phyloP scores from a whole-genome alignment of 2,888 invertebrate species.

The Poecilobothrus nobilitatus region DNA sequence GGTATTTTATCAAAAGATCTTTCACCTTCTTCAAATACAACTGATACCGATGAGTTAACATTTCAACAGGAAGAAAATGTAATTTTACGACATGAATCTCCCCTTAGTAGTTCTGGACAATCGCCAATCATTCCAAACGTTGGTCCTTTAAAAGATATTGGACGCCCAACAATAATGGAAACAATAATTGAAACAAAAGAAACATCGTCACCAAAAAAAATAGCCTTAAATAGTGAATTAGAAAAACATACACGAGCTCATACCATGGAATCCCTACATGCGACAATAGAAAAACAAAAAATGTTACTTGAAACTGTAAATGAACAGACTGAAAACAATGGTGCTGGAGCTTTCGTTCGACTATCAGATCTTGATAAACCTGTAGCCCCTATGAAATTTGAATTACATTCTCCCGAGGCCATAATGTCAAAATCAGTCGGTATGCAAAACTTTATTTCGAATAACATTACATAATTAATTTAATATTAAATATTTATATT shows the following conservation, averaged over 20 bases:
- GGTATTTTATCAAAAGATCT: constrained; percentile 42
- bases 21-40: constrained; percentile 39
- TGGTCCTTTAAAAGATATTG: constrained; percentile 29
- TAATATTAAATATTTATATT: too few species aligned
- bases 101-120: constrained; percentile 13
- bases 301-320: constrained; percentile 42
- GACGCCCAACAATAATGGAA: constrained; percentile 40
- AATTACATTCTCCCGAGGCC: constrained; percentile 41
- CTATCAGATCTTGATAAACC: constrained; percentile 71
- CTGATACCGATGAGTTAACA: constrained; percentile 43
- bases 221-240: constrained; percentile 20
- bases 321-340: constrained; percentile 34
- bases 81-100: background rate
- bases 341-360: constrained; percentile 52
- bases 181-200: constrained; percentile 44
- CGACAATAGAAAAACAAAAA: constrained; percentile 41
- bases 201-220: constrained; percentile 40
- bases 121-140: background rate
- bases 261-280: constrained; percentile 39
- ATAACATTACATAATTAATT: background rate
- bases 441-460: background rate
- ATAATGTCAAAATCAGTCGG: constrained; percentile 40
- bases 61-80: constrained; percentile 43
- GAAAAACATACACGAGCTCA: constrained; percentile 26
- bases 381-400: constrained; percentile 44